Base-by-base conservation (phyloP, 1,140 invertebrate genomes). In the Stegodyphus mimosarum region DNA sequence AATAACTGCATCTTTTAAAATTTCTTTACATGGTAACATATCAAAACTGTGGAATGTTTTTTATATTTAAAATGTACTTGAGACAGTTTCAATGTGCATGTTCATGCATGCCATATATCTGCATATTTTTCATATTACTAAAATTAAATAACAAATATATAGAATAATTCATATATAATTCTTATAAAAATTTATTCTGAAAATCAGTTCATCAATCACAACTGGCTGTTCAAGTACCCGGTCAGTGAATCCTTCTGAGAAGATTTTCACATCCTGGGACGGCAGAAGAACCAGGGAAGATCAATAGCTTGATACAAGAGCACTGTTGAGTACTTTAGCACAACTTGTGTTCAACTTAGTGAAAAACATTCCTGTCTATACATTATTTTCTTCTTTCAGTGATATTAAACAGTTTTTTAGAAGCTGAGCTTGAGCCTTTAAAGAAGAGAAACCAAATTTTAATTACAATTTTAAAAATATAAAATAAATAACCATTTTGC, bases 341-440 rank as follows among this genome's bases (percentile, higher is more conserved):
- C 60, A 77, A 0, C 18, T 15, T 51, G 60, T 66, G 53, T 10
- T 73, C 5, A 55, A 73, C 13, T 53, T 17, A 17, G 33, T 33
- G 33, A 33, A n/a, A 33, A 53, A n/a, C 4, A 15, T 53, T 55
- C 11, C 18, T 55, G 2, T 53, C 33, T 72, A 79, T 13, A 86
- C 11, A 17, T 55, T 71, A 63, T 86, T 75, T 89, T 93, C 92
- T 88, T 93, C 92, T 87, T 92, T 91, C 83, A 93, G 89, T 52
- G 90, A 90, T 50, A 90, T 88, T 88, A 93, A 91, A 90, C 92
- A 93, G 88, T 92, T 93, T 88, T 92, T 92, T 86, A 93, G 91
- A 90, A 93, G 90, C 89, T 93, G 93, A 10, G 92, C 91, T 87
- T 93, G 93, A 75, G 93, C 92, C 93, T 93, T 86, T 7, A 89